phyloP scores from a whole-genome alignment of 23 tunicate species.

The Clavelina lepadiformis region DNA sequence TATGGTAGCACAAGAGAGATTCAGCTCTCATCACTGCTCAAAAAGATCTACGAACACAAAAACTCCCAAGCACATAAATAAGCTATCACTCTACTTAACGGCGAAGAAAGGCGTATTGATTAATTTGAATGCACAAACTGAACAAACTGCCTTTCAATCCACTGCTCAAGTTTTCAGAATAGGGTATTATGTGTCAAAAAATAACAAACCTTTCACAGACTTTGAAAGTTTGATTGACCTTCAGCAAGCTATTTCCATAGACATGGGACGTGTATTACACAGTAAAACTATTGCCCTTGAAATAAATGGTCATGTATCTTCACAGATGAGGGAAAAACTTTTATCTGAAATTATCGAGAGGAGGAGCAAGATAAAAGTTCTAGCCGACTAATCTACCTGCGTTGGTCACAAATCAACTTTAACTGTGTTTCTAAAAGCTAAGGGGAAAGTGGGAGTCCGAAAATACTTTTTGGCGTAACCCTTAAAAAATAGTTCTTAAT shows the following conservation, averaged over 20 bases:
- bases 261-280: slow-evolving; percentile 10
- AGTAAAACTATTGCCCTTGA: slow-evolving; percentile 11
- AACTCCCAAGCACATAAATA: slow-evolving; percentile 2
- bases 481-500: too few species aligned
- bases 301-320: slow-evolving; percentile 5
- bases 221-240: slow-evolving; percentile 12
- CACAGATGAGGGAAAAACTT: slow-evolving; percentile 3
- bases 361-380: slow-evolving; percentile 7
- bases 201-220: slow-evolving; percentile 11
- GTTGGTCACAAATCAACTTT: slow-evolving; percentile 11
- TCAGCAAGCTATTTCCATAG: slow-evolving; percentile 8
- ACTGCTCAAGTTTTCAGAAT: not conserved
- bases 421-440: slow-evolving; percentile 7
- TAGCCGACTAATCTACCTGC: slow-evolving; percentile 1
- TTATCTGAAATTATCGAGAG: not conserved
- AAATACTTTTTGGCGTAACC: too few species aligned
- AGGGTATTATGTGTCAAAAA: slow-evolving; percentile 6
- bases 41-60: slow-evolving; percentile 2
- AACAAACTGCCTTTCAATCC: too few species aligned
- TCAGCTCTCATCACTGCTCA: slow-evolving; percentile 1
- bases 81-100: slow-evolving; percentile 5
- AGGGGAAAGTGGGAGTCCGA: too few species aligned
- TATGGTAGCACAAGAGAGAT: slow-evolving; percentile 8
- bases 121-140: slow-evolving; percentile 7
- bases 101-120: slow-evolving; percentile 7